These are phyloP conservation scores for Sarcophaga subvicina DNA, from an alignment of 2,888 invertebrate genomes.

Conservation along the genomic window DNA sequence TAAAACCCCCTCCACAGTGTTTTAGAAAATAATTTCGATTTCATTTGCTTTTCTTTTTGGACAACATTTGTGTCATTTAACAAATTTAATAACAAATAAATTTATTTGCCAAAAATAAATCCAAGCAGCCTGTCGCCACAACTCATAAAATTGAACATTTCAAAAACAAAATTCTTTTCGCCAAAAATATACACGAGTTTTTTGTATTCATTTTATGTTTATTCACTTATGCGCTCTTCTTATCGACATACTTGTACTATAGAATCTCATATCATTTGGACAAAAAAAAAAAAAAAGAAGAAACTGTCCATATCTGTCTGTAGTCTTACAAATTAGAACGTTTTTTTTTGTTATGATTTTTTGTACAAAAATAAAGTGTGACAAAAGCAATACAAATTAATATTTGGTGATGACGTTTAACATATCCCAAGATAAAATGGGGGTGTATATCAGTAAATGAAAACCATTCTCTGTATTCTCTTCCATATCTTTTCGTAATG, in stretches of 20 bases:
- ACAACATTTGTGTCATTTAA: constrained; percentile 25
- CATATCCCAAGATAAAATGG: constrained; percentile 17
- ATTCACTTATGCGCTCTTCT: constrained; percentile 12
- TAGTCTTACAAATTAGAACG: constrained; percentile 25
- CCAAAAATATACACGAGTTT: constrained; percentile 16
- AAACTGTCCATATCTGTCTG: constrained; percentile 4
- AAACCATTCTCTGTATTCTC: background rate
- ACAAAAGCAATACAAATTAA: constrained; percentile 41
- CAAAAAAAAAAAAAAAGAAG: no score
- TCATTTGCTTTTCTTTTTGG: constrained; percentile 11
- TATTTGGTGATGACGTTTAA: constrained; percentile 33
- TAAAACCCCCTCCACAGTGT: background rate
- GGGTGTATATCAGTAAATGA: constrained; percentile 4
- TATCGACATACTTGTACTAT: no score
- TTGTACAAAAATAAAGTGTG: constrained; percentile 30
- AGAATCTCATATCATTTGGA: no score
- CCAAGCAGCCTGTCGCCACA: background rate
- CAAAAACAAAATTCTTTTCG: constrained; percentile 42
- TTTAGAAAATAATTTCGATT: background rate
- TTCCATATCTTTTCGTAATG: background rate
- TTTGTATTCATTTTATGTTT: constrained; percentile 4
- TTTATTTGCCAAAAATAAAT: constrained; percentile 53
- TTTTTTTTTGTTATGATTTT: constrained; percentile 25
- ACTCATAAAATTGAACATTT: constrained; percentile 34
- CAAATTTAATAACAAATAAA: constrained; percentile 49